phyloP scores from a whole-genome alignment of 2,113 vertebrate genomes.

The Platysternon megacephalum region DNA sequence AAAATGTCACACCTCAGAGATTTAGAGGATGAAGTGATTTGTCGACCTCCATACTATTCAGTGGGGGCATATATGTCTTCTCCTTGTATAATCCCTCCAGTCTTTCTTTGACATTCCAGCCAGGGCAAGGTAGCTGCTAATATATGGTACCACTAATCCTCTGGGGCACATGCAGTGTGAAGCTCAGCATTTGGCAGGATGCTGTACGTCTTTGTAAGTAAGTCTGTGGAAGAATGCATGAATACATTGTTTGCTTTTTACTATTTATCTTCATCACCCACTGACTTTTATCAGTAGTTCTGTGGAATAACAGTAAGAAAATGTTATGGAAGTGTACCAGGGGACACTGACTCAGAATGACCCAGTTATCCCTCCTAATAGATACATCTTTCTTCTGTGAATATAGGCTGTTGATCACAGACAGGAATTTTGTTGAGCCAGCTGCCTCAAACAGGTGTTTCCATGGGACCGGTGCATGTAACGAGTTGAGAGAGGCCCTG shows the following conservation, averaged over 20 bases:
- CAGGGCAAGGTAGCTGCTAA: neutral
- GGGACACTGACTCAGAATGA: neutral
- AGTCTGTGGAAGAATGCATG: neutral
- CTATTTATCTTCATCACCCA: neutral
- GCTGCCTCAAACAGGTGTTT: neutral
- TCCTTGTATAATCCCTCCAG: neutral
- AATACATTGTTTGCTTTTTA: slow-evolving; percentile 5
- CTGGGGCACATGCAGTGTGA: neutral
- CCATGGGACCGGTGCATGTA: neutral
- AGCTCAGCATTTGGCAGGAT: neutral
- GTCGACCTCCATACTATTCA: neutral
- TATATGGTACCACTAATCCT: neutral
- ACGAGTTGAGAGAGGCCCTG: neutral
- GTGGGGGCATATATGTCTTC: neutral
- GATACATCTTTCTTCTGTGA: neutral
- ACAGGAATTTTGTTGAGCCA: slow-evolving; percentile 9
- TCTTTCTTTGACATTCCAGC: neutral
- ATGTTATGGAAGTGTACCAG: neutral
- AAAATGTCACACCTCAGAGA: slow-evolving; percentile 27
- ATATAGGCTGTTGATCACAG: neutral
- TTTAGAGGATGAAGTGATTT: slow-evolving; percentile 47
- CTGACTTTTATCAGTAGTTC: slow-evolving; percentile 11
- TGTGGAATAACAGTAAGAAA: slow-evolving; percentile 7
- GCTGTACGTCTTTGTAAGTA: neutral
- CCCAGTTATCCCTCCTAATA: neutral